These are phyloP conservation scores for Catocala sponsa DNA, from an alignment of 2,888 invertebrate genomes.

Conservation along the genomic window DNA sequence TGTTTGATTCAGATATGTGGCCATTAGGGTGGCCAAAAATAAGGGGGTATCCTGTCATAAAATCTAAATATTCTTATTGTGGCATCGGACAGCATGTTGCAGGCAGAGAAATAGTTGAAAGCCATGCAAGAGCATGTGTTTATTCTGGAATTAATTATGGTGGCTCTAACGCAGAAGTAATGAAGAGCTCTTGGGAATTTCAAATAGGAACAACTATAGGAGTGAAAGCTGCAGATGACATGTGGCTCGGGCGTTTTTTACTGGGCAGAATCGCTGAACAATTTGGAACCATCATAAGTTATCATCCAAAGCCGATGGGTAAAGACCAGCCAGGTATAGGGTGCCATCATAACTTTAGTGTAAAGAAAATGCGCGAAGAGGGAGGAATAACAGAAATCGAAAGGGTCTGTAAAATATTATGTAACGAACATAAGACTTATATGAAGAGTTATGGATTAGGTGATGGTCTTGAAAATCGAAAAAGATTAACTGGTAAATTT, in stretches of 20 bases:
- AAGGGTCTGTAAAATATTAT: slow-evolving; percentile 93
- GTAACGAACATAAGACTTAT: slow-evolving; percentile 88
- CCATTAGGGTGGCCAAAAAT: slow-evolving; percentile 97
- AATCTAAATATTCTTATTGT: slow-evolving; percentile 95
- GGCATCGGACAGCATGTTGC: slow-evolving; percentile 98
- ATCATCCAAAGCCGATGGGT: slow-evolving; percentile 92
- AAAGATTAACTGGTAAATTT: slow-evolving; percentile 96
- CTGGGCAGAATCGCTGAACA: slow-evolving; percentile 95
- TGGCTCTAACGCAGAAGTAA: slow-evolving; percentile 99
- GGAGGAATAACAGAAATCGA: slow-evolving; percentile 93
- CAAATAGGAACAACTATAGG: slow-evolving; percentile 97
- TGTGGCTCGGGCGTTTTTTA: slow-evolving; percentile 95
- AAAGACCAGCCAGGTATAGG: slow-evolving; percentile 96
- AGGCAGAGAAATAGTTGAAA: slow-evolving; percentile 97
- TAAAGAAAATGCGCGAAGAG: slow-evolving; percentile 93
- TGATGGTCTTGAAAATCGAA: slow-evolving; percentile 97
- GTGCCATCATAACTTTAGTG: slow-evolving; percentile 97
- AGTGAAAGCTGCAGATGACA: slow-evolving; percentile 93
- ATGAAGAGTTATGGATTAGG: slow-evolving; percentile 97
- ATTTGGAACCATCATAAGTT: slow-evolving; percentile 91
- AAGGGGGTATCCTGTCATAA: slow-evolving; percentile 93
- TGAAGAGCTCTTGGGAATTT: slow-evolving; percentile 98
- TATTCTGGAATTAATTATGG: slow-evolving; percentile 97
- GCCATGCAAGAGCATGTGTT: slow-evolving; percentile 94
- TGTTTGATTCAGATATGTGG: slow-evolving; percentile 94